A percentile compares a stretch with the other conserved stretches of the same genome.
These are phyloP conservation scores for Vandiemenella viatica DNA, from an alignment of 2,888 invertebrate species.

Conservation along the genomic window DNA sequence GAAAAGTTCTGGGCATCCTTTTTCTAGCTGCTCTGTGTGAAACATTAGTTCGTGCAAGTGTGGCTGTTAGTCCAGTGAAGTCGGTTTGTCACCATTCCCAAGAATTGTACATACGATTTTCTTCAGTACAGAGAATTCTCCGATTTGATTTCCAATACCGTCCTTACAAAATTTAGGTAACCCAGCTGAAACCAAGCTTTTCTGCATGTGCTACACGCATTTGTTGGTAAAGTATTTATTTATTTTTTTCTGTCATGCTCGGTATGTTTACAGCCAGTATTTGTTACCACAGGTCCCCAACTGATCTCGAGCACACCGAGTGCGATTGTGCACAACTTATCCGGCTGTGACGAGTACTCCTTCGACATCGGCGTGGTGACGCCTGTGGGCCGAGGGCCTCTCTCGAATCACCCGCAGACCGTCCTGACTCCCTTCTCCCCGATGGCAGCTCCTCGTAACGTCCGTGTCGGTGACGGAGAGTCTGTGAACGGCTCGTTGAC, in stretches of 20 bases:
- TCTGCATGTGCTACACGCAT: no score
- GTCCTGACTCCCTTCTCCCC: constrained; percentile 45
- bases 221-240: constrained; percentile 6
- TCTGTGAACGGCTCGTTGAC: constrained; percentile 26
- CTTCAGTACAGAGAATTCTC: no score
- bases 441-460: constrained; percentile 51
- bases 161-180: no score
- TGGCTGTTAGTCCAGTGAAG: no score
- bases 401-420: constrained; percentile 34
- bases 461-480: constrained; percentile 32
- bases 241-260: background rate
- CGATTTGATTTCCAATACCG: no score
- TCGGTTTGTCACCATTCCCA: no score
- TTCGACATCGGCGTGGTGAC: constrained; percentile 52
- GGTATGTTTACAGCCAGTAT: background rate
- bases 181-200: no score
- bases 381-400: constrained; percentile 49
- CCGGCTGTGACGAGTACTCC: constrained; percentile 58
- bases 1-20: no score
- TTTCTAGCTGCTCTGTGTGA: no score
- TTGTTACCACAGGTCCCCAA: constrained; percentile 29
- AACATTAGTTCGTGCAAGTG: no score
- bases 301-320: constrained; percentile 36
- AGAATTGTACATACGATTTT: no score
- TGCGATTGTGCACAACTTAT: constrained; percentile 41